Conservation (phyloP, 1,140 invertebrate genomes). For the Nasonia giraulti region DNA sequence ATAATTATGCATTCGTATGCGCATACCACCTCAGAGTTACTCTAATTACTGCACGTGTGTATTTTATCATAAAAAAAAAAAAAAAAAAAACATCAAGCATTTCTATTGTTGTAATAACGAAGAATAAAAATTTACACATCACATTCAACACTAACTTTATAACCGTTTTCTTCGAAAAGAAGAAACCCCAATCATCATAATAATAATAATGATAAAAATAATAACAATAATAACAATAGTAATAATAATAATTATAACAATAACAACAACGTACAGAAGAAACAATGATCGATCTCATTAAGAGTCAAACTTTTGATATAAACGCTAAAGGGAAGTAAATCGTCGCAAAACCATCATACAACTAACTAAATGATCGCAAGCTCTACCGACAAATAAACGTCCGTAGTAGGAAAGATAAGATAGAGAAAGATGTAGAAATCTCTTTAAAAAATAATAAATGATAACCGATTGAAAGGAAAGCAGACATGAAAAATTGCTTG, state of each 20-base stretch:
- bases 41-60: too few relatives aligned
- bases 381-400: conserved; percentile 41
- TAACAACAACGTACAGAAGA: conserved; percentile 32
- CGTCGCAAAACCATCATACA: conserved; percentile 24
- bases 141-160: not conserved
- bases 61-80: too few relatives aligned
- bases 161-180: not conserved
- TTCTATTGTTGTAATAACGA: not conserved
- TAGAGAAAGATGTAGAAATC: not conserved
- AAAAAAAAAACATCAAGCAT: too few relatives aligned
- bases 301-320: conserved; percentile 45
- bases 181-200: not conserved
- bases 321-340: conserved; percentile 34
- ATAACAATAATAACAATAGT: not conserved
- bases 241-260: not conserved
- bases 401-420: not conserved
- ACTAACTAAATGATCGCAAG: conserved; percentile 46
- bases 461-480: not conserved
- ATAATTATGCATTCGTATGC: too few relatives aligned
- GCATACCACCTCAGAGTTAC: too few relatives aligned
- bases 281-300: conserved; percentile 49
- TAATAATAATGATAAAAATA: not conserved
- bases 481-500: not conserved
- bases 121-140: not conserved
- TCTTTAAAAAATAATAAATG: not conserved